A percentile compares a stretch with the other conserved stretches of the same genome.
These are phyloP conservation scores for Galaxias olidus DNA, from an alignment of 2,797 vertebrate species.

Conservation along the genomic window DNA sequence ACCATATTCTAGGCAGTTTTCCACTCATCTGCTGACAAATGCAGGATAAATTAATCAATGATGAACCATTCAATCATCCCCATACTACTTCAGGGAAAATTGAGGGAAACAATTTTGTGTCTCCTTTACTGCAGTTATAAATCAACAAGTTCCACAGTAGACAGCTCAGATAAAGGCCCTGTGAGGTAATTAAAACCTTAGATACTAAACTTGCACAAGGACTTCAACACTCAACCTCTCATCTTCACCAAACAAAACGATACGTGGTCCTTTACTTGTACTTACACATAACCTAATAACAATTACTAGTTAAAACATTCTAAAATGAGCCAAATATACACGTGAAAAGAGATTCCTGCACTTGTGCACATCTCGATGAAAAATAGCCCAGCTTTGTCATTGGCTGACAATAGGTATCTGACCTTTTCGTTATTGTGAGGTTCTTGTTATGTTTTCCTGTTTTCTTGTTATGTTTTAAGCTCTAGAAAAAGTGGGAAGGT, in stretches of 20 bases:
- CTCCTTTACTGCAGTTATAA: constrained; percentile 42
- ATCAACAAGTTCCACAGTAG: constrained; percentile 46
- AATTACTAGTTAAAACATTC: constrained; percentile 28
- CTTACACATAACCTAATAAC: constrained; percentile 48
- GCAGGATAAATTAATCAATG: constrained; percentile 45
- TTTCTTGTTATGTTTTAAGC: too few species aligned
- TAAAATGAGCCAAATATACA: constrained; percentile 40
- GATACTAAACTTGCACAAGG: neutral
- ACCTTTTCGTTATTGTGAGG: constrained; percentile 35
- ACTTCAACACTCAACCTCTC: constrained; percentile 12
- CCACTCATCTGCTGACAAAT: constrained; percentile 19
- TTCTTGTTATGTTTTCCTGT: constrained; percentile 12
- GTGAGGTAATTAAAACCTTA: constrained; percentile 55
- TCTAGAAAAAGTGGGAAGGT: constrained; percentile 14
- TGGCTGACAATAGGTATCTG: constrained; percentile 56
- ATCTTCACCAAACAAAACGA: neutral
- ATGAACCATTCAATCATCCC: constrained; percentile 39
- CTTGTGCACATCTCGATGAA: constrained; percentile 54
- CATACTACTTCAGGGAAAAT: constrained; percentile 40
- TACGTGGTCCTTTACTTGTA: constrained; percentile 26
- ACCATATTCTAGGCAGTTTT: constrained; percentile 17
- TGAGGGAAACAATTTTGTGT: constrained; percentile 35
- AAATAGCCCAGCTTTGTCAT: constrained; percentile 49
- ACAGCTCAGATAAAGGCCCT: constrained; percentile 46
- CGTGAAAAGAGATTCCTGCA: constrained; percentile 43